A percentile compares a stretch with the other conserved stretches of the same genome.
phyloP scores from a whole-genome alignment of 2,113 vertebrate species.

The Madoqua kirkii region DNA sequence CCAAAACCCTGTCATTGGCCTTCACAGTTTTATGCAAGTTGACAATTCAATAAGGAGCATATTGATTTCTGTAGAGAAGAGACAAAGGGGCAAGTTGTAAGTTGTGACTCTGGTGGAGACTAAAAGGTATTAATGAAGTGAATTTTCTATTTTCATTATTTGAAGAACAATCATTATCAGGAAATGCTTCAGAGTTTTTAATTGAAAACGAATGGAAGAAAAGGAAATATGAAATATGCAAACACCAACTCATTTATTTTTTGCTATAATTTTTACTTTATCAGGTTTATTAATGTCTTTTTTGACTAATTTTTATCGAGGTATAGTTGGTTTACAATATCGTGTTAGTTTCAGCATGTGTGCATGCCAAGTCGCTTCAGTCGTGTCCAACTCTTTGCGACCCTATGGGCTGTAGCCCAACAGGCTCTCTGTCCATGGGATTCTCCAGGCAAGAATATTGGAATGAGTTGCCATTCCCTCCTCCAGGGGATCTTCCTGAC shows the following conservation, averaged over 20 bases:
- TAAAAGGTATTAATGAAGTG: neutral
- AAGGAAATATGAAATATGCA: neutral
- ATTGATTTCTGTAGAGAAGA: neutral
- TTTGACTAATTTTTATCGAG: neutral
- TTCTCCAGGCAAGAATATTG: neutral
- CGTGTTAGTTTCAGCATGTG: neutral
- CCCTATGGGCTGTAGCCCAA: neutral
- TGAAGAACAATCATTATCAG: neutral
- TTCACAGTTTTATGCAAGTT: neutral
- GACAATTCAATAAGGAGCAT: neutral
- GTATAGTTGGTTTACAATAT: neutral
- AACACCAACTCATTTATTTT: neutral
- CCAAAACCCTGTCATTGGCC: neutral
- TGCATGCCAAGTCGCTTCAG: neutral
- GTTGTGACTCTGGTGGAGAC: neutral
- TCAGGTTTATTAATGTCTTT: neutral
- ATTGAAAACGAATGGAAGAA: neutral
- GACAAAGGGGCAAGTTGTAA: neutral
- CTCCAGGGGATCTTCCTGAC: neutral
- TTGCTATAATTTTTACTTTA: neutral
- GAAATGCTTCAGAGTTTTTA: neutral
- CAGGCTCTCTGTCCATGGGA: neutral
- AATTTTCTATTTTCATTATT: neutral
- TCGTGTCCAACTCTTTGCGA: neutral
- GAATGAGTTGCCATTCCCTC: neutral